A percentile compares a stretch with the other conserved stretches of the same genome.
phyloP scores from a whole-genome alignment of 1,140 invertebrate species.

The Glomeris maerens region DNA sequence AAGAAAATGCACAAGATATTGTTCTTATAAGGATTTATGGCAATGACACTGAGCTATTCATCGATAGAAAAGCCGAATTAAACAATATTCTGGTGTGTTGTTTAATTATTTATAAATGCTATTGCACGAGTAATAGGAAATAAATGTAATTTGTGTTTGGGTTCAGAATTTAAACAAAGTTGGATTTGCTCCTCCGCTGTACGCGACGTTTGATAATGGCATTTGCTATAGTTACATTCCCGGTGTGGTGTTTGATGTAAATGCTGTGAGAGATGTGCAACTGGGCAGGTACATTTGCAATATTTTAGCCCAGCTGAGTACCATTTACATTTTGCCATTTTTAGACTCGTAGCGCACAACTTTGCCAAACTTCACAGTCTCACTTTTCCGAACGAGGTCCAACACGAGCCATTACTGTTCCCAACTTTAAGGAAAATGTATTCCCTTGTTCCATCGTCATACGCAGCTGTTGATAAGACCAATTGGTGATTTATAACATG shows the following conservation, averaged over 20 bases:
- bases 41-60: constrained; percentile 79
- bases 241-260: constrained; percentile 57
- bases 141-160: background rate
- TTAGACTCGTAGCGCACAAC: background rate
- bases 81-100: background rate
- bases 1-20: constrained; percentile 46
- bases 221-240: constrained; percentile 81
- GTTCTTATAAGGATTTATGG: constrained; percentile 84
- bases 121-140: background rate
- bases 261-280: constrained; percentile 49
- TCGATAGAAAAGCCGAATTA: constrained; percentile 66
- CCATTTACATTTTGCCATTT: background rate
- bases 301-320: background rate
- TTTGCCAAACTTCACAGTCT: background rate
- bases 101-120: background rate
- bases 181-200: constrained; percentile 67
- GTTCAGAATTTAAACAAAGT: constrained; percentile 27
- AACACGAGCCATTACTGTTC: background rate
- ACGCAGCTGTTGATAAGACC: too few relatives aligned
- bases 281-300: constrained; percentile 30
- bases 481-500: too few relatives aligned
- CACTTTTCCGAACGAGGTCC: background rate
- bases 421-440: background rate
- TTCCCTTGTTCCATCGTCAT: background rate
- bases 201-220: constrained; percentile 87